Percentiles rank a stretch among this genome's conserved stretches.
Conservation (phyloP, 2,888 invertebrate species). For the Polydrusus tereticollis region DNA sequence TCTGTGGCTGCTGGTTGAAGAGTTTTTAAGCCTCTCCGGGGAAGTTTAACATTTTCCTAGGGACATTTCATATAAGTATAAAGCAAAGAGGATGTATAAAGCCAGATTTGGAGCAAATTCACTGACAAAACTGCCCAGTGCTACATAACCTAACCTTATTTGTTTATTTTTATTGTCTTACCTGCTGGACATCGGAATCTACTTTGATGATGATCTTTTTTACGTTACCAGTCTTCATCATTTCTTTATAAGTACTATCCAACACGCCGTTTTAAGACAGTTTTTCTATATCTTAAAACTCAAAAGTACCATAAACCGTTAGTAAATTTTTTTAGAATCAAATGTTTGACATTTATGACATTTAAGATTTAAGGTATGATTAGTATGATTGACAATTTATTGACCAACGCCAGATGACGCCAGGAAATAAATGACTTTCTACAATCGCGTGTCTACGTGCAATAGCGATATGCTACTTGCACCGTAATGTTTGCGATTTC, state of each 20-base stretch:
- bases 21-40: constrained; percentile 80
- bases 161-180: constrained; percentile 49
- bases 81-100: too few species aligned
- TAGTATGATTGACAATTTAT: too few species aligned
- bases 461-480: too few species aligned
- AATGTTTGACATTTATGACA: too few species aligned
- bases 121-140: too few species aligned
- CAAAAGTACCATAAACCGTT: too few species aligned
- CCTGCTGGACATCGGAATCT: constrained; percentile 60
- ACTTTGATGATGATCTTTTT: constrained; percentile 60
- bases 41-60: constrained; percentile 72
- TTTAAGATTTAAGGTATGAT: too few species aligned
- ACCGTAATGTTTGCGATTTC: too few species aligned
- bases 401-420: too few species aligned
- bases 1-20: constrained; percentile 79
- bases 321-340: background rate
- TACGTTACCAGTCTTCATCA: constrained; percentile 60
- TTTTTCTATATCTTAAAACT: background rate
- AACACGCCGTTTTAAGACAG: background rate
- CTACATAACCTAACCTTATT: background rate
- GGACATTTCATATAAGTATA: constrained; percentile 47
- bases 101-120: too few species aligned
- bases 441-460: too few species aligned
- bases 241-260: background rate
- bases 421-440: too few species aligned